Conservation (phyloP, 2,113 vertebrate species). For the Caretta caretta region DNA sequence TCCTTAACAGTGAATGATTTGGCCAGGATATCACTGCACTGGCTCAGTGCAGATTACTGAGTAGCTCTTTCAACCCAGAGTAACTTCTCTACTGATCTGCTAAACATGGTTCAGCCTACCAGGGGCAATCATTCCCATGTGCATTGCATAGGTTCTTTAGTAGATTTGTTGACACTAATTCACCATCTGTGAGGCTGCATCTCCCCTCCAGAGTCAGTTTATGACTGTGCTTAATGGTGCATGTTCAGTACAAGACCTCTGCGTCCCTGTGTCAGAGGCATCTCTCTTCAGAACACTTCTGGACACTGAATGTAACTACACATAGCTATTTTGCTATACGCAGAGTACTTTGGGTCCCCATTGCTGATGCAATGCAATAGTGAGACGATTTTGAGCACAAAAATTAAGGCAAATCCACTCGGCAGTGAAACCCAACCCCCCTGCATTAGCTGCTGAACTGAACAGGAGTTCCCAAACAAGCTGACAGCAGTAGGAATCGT, state of each 20-base stretch:
- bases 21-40: not conserved
- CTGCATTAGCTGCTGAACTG: conserved; percentile 40
- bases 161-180: not conserved
- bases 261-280: not conserved
- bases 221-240: not conserved
- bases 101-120: not conserved
- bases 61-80: not conserved
- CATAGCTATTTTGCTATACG: not conserved
- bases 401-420: conserved; percentile 11
- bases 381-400: not conserved
- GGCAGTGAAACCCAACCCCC: conserved; percentile 31
- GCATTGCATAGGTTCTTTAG: not conserved
- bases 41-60: not conserved
- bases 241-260: not conserved
- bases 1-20: conserved; percentile 18
- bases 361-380: conserved; percentile 10
- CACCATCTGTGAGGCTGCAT: not conserved
- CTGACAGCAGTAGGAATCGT: conserved; percentile 77
- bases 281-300: not conserved
- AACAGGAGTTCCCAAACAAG: conserved; percentile 72
- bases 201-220: not conserved
- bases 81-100: not conserved
- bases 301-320: not conserved
- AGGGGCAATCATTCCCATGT: not conserved
- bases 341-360: not conserved